Evolutionary conservation across 2,888 invertebrate genomes (phyloP).

Genomic region (Poecilobothrus nobilitatus): DNA sequence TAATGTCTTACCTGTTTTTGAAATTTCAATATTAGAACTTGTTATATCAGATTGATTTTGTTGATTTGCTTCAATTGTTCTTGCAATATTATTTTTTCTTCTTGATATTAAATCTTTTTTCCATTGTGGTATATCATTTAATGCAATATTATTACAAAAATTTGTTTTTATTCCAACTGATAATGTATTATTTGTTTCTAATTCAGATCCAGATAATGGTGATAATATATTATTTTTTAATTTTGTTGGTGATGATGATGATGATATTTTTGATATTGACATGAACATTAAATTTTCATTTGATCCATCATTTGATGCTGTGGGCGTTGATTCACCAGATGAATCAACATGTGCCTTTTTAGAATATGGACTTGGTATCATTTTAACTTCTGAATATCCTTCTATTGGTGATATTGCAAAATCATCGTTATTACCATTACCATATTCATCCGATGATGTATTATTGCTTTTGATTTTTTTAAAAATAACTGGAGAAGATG

Average conservation of each 20-base stretch:
- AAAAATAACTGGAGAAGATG: background rate
- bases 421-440: background rate
- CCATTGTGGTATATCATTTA: conserved; percentile 62
- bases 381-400: conserved; percentile 10
- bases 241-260: background rate
- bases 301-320: background rate
- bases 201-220: background rate
- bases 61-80: conserved; percentile 30
- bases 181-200: background rate
- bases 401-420: conserved; percentile 9
- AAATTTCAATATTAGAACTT: conserved; percentile 7
- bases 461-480: background rate
- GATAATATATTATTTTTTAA: background rate
- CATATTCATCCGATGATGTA: background rate
- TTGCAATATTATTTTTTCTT: conserved; percentile 45
- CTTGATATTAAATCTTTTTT: conserved; percentile 74
- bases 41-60: conserved; percentile 23
- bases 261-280: background rate
- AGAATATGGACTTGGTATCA: conserved; percentile 1
- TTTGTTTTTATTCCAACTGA: background rate
- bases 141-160: conserved; percentile 7
- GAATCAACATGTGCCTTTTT: background rate
- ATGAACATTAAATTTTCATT: background rate
- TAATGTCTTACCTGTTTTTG: conserved; percentile 13
- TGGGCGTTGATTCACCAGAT: background rate